Conservation (phyloP, 2,888 invertebrate genomes). For the Noctua janthe region DNA sequence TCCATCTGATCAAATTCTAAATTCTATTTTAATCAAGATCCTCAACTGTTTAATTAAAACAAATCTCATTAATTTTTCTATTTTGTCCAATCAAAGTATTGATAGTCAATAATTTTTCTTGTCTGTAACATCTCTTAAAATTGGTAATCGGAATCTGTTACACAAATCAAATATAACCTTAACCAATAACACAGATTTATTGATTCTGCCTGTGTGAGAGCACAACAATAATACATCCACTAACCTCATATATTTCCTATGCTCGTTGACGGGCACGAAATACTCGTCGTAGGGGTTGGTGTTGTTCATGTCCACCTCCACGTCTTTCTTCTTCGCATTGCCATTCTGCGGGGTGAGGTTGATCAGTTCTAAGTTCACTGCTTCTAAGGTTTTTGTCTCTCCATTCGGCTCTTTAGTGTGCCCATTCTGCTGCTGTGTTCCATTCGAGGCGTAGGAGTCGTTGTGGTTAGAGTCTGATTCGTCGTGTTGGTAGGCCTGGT, state of each 20-base stretch:
- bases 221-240: conserved; percentile 59
- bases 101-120: neutral
- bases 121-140: neutral
- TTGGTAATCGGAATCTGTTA: neutral
- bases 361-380: conserved; percentile 95
- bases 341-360: conserved; percentile 92
- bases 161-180: neutral
- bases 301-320: conserved; percentile 91
- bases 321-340: conserved; percentile 92
- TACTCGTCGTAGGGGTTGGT: conserved; percentile 95
- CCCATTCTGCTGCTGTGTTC: conserved; percentile 82
- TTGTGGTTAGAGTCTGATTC: conserved; percentile 87
- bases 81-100: conserved; percentile 1
- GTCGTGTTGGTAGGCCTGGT: conserved; percentile 86
- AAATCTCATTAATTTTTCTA: neutral
- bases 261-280: conserved; percentile 96
- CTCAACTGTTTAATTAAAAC: neutral
- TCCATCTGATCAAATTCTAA: conserved; percentile 17
- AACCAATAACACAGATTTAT: neutral
- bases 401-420: conserved; percentile 85
- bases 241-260: conserved; percentile 96
- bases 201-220: neutral
- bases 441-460: conserved; percentile 87
- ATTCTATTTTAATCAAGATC: conserved; percentile 7
- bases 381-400: conserved; percentile 90